Base-by-base conservation (phyloP, 2,797 vertebrate species). In the Tenualosa thibaudeaui region DNA sequence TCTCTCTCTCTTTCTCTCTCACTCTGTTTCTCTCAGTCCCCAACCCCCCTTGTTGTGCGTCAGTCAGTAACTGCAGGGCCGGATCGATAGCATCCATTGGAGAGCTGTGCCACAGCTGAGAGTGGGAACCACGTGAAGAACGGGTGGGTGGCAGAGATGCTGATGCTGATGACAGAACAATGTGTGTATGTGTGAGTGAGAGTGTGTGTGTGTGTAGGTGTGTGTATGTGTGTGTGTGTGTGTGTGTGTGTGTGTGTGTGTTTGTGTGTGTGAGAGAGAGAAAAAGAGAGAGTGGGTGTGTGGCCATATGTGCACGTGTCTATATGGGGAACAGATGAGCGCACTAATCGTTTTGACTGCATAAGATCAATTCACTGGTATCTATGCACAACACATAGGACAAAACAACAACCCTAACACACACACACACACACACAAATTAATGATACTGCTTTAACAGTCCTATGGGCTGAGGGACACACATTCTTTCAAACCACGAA, bases 261-360 rank as follows among this genome's bases (percentile, higher is more conserved):
- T 65, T n/a, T 9, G 1, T 62, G 60, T 62, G 60, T 62, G n/a
- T 26, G 24, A 10, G 24, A 31, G 31, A 31, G 31, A 31, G 31
- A 31, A 31, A 31, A 31, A 31, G 31, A 31, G 31, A 31, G 31
- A 8, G 60, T 65, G 60, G 2, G 26, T 15, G 13, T 26, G 62
- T 68, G 62, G 31, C 10, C 2, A 10, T 15, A 10, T 68, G 24
- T 31, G 62, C n/a, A n/a, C 24, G 0, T 62, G 58, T 62, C 22
- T 62, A 8, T 68, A 24, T 68, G 26, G n/a, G 62, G 81, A 82
- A 84, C 75, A 87, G 68, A 88, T 71, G 81, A 84, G 75, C 86
- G 26, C 26, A 31, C 62, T 68, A 12, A 68, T 68, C 13, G 3
- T 68, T 68, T 68, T 68, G 62, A 62, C 24, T 62, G 58, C n/a